phyloP scores from a whole-genome alignment of 2,797 vertebrate species.

The Delichon dasypus region DNA sequence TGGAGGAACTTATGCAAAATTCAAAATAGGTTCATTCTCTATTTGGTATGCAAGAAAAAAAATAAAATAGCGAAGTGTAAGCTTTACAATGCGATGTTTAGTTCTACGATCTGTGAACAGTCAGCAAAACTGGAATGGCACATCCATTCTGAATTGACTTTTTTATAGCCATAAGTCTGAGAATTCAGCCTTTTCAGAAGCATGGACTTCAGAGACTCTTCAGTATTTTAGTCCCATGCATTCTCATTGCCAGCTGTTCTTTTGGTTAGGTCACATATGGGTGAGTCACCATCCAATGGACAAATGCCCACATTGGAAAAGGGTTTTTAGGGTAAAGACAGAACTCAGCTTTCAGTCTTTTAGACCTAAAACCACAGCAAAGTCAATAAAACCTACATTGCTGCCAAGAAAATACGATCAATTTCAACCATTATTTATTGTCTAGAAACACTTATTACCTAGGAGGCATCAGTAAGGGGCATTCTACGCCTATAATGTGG shows the following conservation, averaged over 20 bases:
- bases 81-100: not conserved
- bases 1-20: constrained; percentile 12
- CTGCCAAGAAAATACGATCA: not conserved
- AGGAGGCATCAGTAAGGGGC: not conserved
- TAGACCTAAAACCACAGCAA: not conserved
- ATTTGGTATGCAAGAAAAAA: constrained; percentile 1
- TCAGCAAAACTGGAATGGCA: constrained; percentile 2
- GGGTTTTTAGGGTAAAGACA: not conserved
- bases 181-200: not conserved
- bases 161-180: not conserved
- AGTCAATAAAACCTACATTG: not conserved
- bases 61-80: not conserved
- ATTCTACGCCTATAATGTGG: not conserved
- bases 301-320: not conserved
- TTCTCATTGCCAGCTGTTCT: not conserved
- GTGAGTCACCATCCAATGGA: not conserved
- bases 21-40: not conserved
- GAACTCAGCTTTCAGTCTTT: not conserved
- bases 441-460: not conserved
- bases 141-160: constrained; percentile 22
- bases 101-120: not conserved
- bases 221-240: not conserved
- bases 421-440: not conserved
- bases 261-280: not conserved
- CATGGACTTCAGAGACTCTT: not conserved